Percentiles rank a stretch among this genome's conserved stretches.
phyloP scores from a whole-genome alignment of 2,888 invertebrate species.

The Uloborus plumipes region DNA sequence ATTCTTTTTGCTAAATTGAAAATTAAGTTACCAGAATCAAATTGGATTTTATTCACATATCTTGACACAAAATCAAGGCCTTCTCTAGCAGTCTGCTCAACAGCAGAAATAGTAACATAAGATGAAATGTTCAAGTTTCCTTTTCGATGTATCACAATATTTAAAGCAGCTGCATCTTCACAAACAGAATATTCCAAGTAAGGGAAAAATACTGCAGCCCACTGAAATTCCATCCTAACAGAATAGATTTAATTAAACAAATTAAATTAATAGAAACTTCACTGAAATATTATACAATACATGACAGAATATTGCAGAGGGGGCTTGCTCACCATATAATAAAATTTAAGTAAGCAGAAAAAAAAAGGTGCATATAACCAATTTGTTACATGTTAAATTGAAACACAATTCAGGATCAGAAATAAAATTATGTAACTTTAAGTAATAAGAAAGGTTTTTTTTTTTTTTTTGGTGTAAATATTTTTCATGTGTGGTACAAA shows the following conservation, averaged over 20 bases:
- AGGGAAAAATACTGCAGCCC: conserved; percentile 55
- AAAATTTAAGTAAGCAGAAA: no score
- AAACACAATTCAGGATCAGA: no score
- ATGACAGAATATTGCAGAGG: no score
- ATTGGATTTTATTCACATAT: conserved; percentile 50
- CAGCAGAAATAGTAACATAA: conserved; percentile 45
- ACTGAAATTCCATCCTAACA: conserved; percentile 54
- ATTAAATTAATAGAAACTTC: no score
- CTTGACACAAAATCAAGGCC: conserved; percentile 57
- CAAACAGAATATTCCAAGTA: conserved; percentile 59
- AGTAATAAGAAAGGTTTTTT: no score
- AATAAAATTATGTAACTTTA: no score
- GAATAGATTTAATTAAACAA: neutral
- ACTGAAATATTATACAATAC: no score
- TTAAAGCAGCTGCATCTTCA: conserved; percentile 47
- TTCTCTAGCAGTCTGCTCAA: conserved; percentile 59
- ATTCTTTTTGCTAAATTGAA: neutral
- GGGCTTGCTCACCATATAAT: no score
- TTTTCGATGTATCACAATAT: conserved; percentile 44
- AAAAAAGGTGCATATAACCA: no score
- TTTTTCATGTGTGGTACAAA: no score
- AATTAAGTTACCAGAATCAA: conserved; percentile 53
- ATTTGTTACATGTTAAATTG: no score
- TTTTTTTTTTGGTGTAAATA: no score
- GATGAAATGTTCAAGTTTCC: conserved; percentile 60